A percentile compares a stretch with the other conserved stretches of the same genome.
phyloP scores from a whole-genome alignment of 1,140 invertebrate species.

The Nixonia krombeini region DNA sequence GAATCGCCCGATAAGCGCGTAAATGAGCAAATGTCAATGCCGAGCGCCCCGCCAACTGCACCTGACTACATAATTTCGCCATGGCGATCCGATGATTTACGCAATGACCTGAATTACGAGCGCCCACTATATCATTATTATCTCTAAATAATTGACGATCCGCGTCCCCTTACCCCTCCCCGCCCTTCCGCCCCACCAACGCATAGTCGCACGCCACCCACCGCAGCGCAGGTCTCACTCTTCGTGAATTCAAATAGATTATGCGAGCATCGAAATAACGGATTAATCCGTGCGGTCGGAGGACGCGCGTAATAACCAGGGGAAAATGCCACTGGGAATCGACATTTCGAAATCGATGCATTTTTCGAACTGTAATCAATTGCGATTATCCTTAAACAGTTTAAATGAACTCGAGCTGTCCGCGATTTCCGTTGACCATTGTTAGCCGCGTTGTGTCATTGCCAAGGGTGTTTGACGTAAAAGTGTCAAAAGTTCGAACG shows the following conservation, averaged over 20 bases:
- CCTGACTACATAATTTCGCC: conserved; percentile 47
- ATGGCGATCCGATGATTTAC: conserved; percentile 45
- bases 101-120: conserved; percentile 46
- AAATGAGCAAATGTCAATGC: conserved; percentile 34
- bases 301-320: conserved; percentile 10
- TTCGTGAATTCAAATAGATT: conserved; percentile 38
- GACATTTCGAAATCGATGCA: too few species aligned
- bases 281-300: conserved; percentile 8
- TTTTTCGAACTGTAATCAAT: too few species aligned
- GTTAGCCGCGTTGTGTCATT: too few species aligned
- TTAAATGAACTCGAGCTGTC: too few species aligned
- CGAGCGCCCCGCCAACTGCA: conserved; percentile 22
- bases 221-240: conserved; percentile 26
- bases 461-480: too few species aligned
- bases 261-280: conserved; percentile 28
- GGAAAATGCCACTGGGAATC: conserved; percentile 11
- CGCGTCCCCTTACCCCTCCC: conserved; percentile 16
- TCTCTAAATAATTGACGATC: conserved; percentile 47
- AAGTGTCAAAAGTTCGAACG: too few species aligned
- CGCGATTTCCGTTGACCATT: too few species aligned
- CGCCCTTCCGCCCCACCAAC: not conserved
- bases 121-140: conserved; percentile 42
- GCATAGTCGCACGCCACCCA: too few species aligned
- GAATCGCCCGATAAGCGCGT: conserved; percentile 27
- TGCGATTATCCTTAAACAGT: too few species aligned